Conservation (phyloP, 1,140 invertebrate species). For the Mactra quadrangularis region DNA sequence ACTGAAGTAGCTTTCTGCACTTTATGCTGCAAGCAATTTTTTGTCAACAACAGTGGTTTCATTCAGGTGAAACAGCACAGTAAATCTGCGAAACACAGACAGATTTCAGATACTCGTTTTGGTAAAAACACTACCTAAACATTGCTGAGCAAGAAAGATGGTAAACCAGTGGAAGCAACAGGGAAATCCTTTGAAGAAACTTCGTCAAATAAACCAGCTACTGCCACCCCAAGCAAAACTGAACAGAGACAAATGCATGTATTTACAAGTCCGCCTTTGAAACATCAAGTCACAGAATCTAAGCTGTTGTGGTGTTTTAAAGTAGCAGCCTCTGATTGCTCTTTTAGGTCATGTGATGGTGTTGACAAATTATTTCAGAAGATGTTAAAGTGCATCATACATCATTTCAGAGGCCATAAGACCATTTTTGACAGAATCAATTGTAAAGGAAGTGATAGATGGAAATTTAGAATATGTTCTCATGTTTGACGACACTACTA, state of each 20-base stretch:
- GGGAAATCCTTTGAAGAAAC: neutral
- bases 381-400: constrained; percentile 47
- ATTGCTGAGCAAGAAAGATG: constrained; percentile 1
- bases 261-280: constrained; percentile 16
- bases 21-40: constrained; percentile 23
- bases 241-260: constrained; percentile 22
- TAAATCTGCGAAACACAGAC: constrained; percentile 15
- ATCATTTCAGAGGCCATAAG: constrained; percentile 31
- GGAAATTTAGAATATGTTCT: constrained; percentile 33
- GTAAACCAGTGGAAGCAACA: neutral
- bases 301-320: constrained; percentile 30
- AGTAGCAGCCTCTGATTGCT: constrained; percentile 38
- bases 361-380: constrained; percentile 28
- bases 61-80: constrained; percentile 19
- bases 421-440: constrained; percentile 32
- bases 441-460: constrained; percentile 42
- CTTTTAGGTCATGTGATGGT: constrained; percentile 53
- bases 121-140: constrained; percentile 15
- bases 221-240: neutral
- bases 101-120: constrained; percentile 5
- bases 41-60: constrained; percentile 23
- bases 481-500: constrained; percentile 36
- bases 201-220: neutral
- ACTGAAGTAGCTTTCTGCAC: constrained; percentile 3
- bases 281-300: constrained; percentile 42